Base-by-base conservation (phyloP, 53 echinoderm and acorn worm genomes). In the Antedon mediterranea region DNA sequence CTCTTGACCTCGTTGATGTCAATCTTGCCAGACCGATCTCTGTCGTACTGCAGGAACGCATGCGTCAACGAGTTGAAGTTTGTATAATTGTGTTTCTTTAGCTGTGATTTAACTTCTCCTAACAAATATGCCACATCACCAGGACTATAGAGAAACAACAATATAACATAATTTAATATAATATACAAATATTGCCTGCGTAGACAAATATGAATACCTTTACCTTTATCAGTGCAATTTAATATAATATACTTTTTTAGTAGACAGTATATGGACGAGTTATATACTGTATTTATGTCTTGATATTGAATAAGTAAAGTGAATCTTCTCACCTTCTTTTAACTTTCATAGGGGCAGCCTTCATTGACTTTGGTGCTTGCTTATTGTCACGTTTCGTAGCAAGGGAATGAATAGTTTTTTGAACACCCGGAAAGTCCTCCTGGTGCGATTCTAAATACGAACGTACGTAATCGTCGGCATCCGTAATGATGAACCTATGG, bases 31-130 rank as follows among this genome's bases (percentile, higher is more conserved):
- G 92, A 89, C 20, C 97, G 82, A 75, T 92, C 89, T 4, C 90
- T 78, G 81, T 97, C 97, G 43, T 92, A 97, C 77, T 86, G 82
- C 42, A 97, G 77, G 88, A 97, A 97, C 4, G 97, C 97, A 15
- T 97, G 92, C 0, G 89, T 91, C 84, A 97, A 82, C 0, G 97
- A 89, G 79, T 79, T 82, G 75, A 91, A 89, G 88, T 97, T 97
- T 87, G 92, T 88, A 85, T 97, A 97, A 79, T 97, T 97, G 82
- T 91, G 89, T 79, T 92, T 92, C 27, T 85, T 83, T 28, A 97
- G 86, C 44, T 97, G 97, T 0, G 90, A 82, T 71, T 92, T 89
- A 57, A 97, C 89, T 72, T 97, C 97, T 33, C 28, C 43, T 15
- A 89, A 43, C 15, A 97, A 86, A n/a, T 75, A 73, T 70, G 92